A percentile compares a stretch with the other conserved stretches of the same genome.
Evolutionary conservation across 2,113 vertebrate species (phyloP).

Genomic region (Triplophysa tibetana): DNA sequence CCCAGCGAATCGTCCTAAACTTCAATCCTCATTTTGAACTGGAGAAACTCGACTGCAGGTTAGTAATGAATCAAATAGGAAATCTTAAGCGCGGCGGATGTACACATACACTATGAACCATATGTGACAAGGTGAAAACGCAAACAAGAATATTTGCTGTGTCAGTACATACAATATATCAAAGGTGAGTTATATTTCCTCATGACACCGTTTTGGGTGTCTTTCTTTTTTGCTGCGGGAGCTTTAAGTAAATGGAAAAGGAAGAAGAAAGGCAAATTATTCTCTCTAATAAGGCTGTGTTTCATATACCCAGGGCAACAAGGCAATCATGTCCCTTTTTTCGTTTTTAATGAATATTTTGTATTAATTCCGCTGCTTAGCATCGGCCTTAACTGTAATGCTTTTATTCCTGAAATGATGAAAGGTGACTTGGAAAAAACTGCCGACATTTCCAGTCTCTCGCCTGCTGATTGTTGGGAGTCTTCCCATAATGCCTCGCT

Average conservation of each 20-base stretch:
- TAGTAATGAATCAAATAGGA: neutral
- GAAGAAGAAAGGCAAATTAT: neutral
- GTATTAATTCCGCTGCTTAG: constrained; percentile 9
- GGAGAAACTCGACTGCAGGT: constrained; percentile 98
- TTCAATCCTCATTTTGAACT: constrained; percentile 99
- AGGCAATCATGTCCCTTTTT: constrained; percentile 19
- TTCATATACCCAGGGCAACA: neutral
- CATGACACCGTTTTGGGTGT: neutral
- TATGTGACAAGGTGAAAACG: neutral
- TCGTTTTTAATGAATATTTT: neutral
- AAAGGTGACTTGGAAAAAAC: constrained; percentile 34
- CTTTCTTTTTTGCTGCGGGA: neutral
- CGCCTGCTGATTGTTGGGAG: constrained; percentile 28
- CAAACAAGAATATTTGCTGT: neutral
- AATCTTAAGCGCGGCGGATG: no score
- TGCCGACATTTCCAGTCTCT: constrained; percentile 32
- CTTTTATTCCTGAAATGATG: constrained; percentile 16
- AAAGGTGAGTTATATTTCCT: neutral
- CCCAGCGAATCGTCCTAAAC: constrained; percentile 96
- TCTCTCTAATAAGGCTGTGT: neutral
- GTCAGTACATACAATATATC: neutral
- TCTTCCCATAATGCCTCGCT: constrained; percentile 31
- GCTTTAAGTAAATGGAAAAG: neutral
- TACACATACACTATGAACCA: neutral
- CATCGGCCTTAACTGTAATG: constrained; percentile 13